phyloP scores from a whole-genome alignment of 1,140 invertebrate species.

The honey bee (Apis mellifera) region Amel_HAv3.1 CM009945.2:2686001-2686500 shows the following conservation, averaged over 20 bases:
- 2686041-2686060: slow-evolving; percentile 87
- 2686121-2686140: neutral
- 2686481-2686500: too few relatives aligned
- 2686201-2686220: neutral
- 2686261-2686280: slow-evolving; percentile 99
- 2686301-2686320: slow-evolving; percentile 97
- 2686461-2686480: neutral
- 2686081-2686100: neutral
- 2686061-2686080: neutral
- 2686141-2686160: too few relatives aligned
- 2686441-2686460: neutral
- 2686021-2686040: slow-evolving; percentile 96
- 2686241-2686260: slow-evolving; percentile 91
- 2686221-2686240: neutral
- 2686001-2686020: slow-evolving; percentile 94
- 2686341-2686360: slow-evolving; percentile 98
- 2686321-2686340: slow-evolving; percentile 99
- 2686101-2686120: neutral
- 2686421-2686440: neutral
- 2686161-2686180: too few relatives aligned
- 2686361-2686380: slow-evolving; percentile 95
- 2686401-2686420: slow-evolving; percentile 2
- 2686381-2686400: slow-evolving; percentile 93
- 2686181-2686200: neutral
- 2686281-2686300: slow-evolving; percentile 96